Percentiles rank a stretch among this genome's conserved stretches.
phyloP scores from a whole-genome alignment of 92 coral and sea anemone genomes.

The Phenganax stokvisi region DNA sequence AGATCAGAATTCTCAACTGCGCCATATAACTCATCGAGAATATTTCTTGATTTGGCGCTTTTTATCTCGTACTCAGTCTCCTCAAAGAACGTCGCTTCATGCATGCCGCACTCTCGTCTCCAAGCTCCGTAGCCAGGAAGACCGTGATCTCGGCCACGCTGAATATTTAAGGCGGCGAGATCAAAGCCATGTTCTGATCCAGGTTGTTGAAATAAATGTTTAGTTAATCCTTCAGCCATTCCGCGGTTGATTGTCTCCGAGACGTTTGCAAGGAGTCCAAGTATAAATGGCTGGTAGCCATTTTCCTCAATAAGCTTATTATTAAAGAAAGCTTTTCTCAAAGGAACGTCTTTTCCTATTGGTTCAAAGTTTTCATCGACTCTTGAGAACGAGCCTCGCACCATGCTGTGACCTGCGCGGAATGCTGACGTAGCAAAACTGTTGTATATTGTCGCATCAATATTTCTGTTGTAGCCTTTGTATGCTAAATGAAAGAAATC shows the following conservation, averaged over 20 bases:
- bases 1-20: constrained; percentile 75
- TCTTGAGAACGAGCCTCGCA: constrained; percentile 68
- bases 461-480: constrained; percentile 59
- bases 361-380: constrained; percentile 79
- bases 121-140: constrained; percentile 94
- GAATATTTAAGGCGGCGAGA: constrained; percentile 88
- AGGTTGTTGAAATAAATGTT: constrained; percentile 91
- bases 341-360: constrained; percentile 68
- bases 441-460: constrained; percentile 71
- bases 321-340: constrained; percentile 78
- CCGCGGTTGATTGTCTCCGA: constrained; percentile 65
- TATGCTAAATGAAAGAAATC: constrained; percentile 32
- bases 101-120: constrained; percentile 88
- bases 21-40: constrained; percentile 63
- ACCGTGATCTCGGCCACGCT: constrained; percentile 97
- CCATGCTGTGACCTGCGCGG: constrained; percentile 87
- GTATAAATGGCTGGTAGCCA: constrained; percentile 74
- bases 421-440: constrained; percentile 91
- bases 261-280: constrained; percentile 89
- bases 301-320: constrained; percentile 68
- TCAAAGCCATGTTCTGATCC: constrained; percentile 94
- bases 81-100: constrained; percentile 81
- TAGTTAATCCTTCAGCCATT: constrained; percentile 73
- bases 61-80: constrained; percentile 72
- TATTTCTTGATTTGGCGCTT: constrained; percentile 55